Conservation (phyloP, 2,113 vertebrate genomes). For the Malurus cyaneus region DNA sequence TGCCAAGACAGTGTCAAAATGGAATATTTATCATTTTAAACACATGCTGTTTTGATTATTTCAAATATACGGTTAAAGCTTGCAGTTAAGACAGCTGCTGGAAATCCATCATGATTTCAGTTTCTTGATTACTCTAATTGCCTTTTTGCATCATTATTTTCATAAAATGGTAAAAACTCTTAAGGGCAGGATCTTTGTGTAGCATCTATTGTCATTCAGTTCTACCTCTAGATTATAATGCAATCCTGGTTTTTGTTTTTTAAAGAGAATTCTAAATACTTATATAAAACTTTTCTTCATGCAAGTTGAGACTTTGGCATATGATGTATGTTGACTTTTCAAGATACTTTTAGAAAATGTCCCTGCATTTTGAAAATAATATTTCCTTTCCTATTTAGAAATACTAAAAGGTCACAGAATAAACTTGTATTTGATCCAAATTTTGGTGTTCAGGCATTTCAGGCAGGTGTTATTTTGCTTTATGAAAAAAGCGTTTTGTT, state of each 20-base stretch:
- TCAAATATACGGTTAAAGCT: not conserved
- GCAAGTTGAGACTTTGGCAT: not conserved
- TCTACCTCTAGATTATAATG: not conserved
- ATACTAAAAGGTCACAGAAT: not conserved
- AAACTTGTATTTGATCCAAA: not conserved
- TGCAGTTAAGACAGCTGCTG: not conserved
- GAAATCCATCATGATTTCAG: not conserved
- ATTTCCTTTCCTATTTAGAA: not conserved
- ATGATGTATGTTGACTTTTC: not conserved
- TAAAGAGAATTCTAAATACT: not conserved
- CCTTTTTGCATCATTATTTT: not conserved
- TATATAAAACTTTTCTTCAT: not conserved
- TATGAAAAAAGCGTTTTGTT: not conserved
- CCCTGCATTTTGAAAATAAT: not conserved
- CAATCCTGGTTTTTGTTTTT: not conserved
- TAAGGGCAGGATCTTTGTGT: not conserved
- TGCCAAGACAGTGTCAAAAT: not conserved
- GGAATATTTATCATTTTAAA: not conserved
- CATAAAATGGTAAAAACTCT: not conserved
- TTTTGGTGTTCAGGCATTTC: not conserved
- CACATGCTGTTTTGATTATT: not conserved
- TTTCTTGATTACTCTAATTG: not conserved
- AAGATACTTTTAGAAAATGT: not conserved
- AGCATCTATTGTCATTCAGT: not conserved
- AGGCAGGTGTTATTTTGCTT: not conserved